Conservation (phyloP, 92 coral and sea anemone genomes). For the Phenganax stokvisi region DNA sequence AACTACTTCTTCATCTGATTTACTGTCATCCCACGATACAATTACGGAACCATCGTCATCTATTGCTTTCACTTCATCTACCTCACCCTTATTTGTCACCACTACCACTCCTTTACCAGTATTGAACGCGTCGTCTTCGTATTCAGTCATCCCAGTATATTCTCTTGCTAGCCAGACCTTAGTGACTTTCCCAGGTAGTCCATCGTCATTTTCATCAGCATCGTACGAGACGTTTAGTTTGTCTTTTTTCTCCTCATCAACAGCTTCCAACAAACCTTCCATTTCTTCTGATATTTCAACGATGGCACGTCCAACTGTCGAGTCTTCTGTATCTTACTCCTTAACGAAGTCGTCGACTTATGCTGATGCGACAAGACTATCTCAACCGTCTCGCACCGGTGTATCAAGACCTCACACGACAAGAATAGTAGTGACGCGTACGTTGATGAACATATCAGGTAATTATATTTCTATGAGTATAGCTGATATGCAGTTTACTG, state of each 20-base stretch:
- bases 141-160: slow-evolving; percentile 50
- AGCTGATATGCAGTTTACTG: not conserved
- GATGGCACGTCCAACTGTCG: not conserved
- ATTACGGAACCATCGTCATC: not conserved
- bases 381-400: not conserved
- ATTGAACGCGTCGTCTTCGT: not conserved
- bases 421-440: not conserved
- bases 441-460: slow-evolving; percentile 5
- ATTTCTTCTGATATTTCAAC: slow-evolving; percentile 9
- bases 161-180: slow-evolving; percentile 79
- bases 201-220: slow-evolving; percentile 51
- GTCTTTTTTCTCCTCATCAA: slow-evolving; percentile 29
- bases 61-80: not conserved
- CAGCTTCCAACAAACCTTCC: slow-evolving; percentile 24
- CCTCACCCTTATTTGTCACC: not conserved
- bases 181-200: slow-evolving; percentile 64
- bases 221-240: slow-evolving; percentile 21
- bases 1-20: slow-evolving; percentile 24
- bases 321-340: not conserved
- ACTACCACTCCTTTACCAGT: slow-evolving; percentile 7
- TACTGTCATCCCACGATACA: slow-evolving; percentile 17
- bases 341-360: not conserved
- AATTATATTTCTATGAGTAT: not conserved
- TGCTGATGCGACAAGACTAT: not conserved
- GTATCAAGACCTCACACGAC: not conserved